Evolutionary conservation across 2,113 vertebrate species (phyloP).

Genomic region (Pseudorhombus dupliciocellatus): DNA sequence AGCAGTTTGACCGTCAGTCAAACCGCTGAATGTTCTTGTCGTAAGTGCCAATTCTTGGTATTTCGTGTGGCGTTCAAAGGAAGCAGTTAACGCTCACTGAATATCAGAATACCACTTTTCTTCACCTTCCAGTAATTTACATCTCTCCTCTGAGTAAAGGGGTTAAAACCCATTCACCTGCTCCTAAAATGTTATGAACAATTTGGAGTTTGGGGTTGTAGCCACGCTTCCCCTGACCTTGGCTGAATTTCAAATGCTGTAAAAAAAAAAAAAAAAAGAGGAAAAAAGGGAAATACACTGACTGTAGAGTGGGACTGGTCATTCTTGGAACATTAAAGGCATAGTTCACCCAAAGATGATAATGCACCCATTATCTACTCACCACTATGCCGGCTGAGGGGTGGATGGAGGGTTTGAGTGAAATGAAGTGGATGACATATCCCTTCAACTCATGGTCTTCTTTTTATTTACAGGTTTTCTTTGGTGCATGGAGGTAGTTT

Average conservation of each 20-base stretch:
- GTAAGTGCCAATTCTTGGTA: conserved; percentile 16
- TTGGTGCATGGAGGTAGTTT: not conserved
- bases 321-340: not conserved
- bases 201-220: not conserved
- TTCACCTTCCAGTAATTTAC: not conserved
- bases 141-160: not conserved
- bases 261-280: too few species aligned
- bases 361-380: too few species aligned
- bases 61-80: conserved; percentile 28
- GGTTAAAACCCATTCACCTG: conserved; percentile 1
- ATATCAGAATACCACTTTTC: not conserved
- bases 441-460: not conserved
- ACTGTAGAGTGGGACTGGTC: not conserved
- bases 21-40: conserved; percentile 34
- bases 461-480: not conserved
- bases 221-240: not conserved
- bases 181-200: not conserved
- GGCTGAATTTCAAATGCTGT: not conserved
- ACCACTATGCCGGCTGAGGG: too few species aligned
- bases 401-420: too few species aligned
- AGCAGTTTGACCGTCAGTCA: conserved; percentile 5
- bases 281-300: not conserved
- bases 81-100: not conserved
- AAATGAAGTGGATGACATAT: too few species aligned
- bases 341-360: too few species aligned